Percentiles rank a stretch among this genome's conserved stretches.
phyloP scores from a whole-genome alignment of 2,888 invertebrate species.

The Octonoba sinensis region DNA sequence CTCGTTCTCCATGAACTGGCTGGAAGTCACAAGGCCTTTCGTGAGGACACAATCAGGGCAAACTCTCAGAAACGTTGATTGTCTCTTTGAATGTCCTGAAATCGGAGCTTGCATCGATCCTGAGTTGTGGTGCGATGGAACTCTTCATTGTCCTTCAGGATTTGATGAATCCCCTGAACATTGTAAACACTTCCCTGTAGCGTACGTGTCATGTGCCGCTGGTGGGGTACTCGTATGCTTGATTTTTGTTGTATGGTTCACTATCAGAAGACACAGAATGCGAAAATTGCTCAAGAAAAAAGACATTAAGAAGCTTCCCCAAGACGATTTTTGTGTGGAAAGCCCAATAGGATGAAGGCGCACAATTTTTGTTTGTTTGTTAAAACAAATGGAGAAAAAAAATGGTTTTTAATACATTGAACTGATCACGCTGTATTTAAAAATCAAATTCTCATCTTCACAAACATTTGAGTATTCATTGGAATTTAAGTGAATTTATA shows the following conservation, averaged over 20 bases:
- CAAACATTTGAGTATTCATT: too few relatives aligned
- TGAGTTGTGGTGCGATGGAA: slow-evolving; percentile 85
- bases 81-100: slow-evolving; percentile 83
- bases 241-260: slow-evolving; percentile 37
- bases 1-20: slow-evolving; percentile 59
- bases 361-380: too few relatives aligned
- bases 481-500: too few relatives aligned
- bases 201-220: slow-evolving; percentile 54
- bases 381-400: too few relatives aligned
- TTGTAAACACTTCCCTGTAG: slow-evolving; percentile 62
- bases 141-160: slow-evolving; percentile 84
- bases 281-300: slow-evolving; percentile 43
- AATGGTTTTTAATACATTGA: too few relatives aligned
- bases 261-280: slow-evolving; percentile 19
- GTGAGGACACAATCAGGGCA: slow-evolving; percentile 66
- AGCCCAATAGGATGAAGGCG: slow-evolving; percentile 49
- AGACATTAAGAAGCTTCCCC: slow-evolving; percentile 38
- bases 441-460: too few relatives aligned
- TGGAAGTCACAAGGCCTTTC: slow-evolving; percentile 64
- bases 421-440: too few relatives aligned
- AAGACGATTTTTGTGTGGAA: slow-evolving; percentile 57
- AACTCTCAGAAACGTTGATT: slow-evolving; percentile 74
- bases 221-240: slow-evolving; percentile 28
- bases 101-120: slow-evolving; percentile 84
- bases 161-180: slow-evolving; percentile 74